These are phyloP conservation scores for Oryzaephilus surinamensis DNA, from an alignment of 1,140 invertebrate genomes.

Conservation along the genomic window DNA sequence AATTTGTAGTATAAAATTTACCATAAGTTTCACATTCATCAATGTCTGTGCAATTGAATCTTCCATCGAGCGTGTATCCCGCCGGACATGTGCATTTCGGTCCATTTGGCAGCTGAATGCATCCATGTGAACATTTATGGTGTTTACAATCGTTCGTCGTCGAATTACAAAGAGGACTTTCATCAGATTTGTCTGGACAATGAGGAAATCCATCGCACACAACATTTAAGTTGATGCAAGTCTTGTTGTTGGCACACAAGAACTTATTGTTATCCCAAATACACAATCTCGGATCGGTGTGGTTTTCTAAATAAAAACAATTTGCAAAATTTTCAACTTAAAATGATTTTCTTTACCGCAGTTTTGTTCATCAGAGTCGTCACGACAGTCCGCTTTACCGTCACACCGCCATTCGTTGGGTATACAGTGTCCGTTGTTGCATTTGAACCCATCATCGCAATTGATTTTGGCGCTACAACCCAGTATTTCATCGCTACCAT, in stretches of 20 bases:
- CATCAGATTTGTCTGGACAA: conserved; percentile 72
- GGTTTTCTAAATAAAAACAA: conserved; percentile 26
- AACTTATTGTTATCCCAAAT: conserved; percentile 39
- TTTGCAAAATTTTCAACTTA: conserved; percentile 24
- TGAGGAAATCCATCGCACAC: conserved; percentile 67
- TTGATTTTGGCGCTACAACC: conserved; percentile 24
- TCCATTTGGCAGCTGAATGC: conserved; percentile 36
- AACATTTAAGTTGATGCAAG: conserved; percentile 50
- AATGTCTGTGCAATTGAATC: conserved; percentile 45
- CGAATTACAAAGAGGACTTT: conserved; percentile 42
- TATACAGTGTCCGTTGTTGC: conserved; percentile 50
- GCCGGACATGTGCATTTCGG: conserved; percentile 38
- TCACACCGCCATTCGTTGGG: conserved; percentile 53
- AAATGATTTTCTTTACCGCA: conserved; percentile 42
- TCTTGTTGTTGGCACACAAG: conserved; percentile 45
- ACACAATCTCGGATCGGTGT: conserved; percentile 38
- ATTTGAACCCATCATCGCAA: conserved; percentile 39
- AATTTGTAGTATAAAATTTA: conserved; percentile 12
- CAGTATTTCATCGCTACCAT: conserved; percentile 51
- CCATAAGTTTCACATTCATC: conserved; percentile 70
- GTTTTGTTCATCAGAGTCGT: conserved; percentile 52
- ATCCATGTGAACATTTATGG: conserved; percentile 37
- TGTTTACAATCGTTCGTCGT: conserved; percentile 35
- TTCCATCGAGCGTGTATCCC: conserved; percentile 34
- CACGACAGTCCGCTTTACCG: conserved; percentile 49